Evolutionary conservation across 1,140 invertebrate genomes (phyloP).

Genomic region (Plutomurus gul): DNA sequence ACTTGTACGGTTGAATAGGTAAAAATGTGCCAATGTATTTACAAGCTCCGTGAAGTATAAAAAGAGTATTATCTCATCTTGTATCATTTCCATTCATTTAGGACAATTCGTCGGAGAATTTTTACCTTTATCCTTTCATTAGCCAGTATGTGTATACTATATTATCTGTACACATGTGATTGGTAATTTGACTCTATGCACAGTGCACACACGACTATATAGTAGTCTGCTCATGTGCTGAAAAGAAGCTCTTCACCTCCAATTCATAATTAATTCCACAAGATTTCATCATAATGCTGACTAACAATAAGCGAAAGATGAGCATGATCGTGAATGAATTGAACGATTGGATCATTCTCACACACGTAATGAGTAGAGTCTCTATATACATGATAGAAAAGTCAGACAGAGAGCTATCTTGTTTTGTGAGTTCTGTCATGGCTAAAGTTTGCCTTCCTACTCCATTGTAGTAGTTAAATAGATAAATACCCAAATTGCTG

Average conservation of each 20-base stretch:
- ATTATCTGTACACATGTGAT: no score
- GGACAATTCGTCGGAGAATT: no score
- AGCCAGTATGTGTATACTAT: no score
- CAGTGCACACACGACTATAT: neutral
- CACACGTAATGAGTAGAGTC: no score
- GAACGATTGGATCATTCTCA: neutral
- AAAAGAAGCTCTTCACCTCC: constrained; percentile 23
- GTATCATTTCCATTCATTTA: no score
- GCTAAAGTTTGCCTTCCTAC: neutral
- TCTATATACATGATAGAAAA: neutral
- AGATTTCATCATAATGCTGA: neutral
- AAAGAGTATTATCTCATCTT: no score
- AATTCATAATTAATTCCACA: constrained; percentile 11
- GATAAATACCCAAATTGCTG: neutral
- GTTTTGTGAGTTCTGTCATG: neutral
- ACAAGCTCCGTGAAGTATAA: no score
- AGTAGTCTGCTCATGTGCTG: neutral
- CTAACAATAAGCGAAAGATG: neutral
- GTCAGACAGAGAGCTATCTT: neutral
- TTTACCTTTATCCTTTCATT: no score
- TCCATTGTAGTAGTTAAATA: neutral
- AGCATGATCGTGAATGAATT: neutral
- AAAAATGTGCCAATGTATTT: no score
- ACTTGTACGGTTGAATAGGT: no score
- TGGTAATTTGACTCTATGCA: no score